Base-by-base conservation (phyloP, 2,888 invertebrate species). In the Brenthis daphne region DNA sequence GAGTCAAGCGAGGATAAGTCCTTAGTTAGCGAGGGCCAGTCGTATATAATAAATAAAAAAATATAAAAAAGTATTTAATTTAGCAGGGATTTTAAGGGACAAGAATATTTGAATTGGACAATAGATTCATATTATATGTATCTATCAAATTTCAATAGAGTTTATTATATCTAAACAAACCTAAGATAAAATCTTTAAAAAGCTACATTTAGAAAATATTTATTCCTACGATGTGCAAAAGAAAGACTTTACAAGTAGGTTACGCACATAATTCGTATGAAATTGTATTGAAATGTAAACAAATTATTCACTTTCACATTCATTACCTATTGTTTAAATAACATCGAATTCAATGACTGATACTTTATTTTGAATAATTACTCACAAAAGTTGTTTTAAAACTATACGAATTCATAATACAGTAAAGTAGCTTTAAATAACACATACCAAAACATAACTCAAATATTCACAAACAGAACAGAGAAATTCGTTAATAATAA, bases 311-410 rank as follows among this genome's bases (percentile, higher is more conserved):
- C 47, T 67, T 67, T 55, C 24, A 61, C 63, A 63, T 67, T 51
- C 33, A 58, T 33, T 33, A 11, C 16, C 43, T 33, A 47, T 57
- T 69, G 63, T 66, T 71, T 68, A 56, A 66, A 71, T 53, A 68
- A 53, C 68, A 58, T 48, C 43, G 54, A n/a, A 55, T 53, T 24
- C 50, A 63, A 11, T 51, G 55, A 63, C 54, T 56, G 37, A 14
- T 37, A 61, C 24, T 16, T 67, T 13, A 56, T 48, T 50, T 63
- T 0, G 51, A 55, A 20, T 57, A 20, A n/a, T 51, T 33, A 56
- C 61, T 47, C 58, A 51, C 11, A 14, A 29, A 43, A 58, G 11
- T 24, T 65, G 57, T 65, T 57, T 56, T 12, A 61, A 61, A 51
- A 56, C 20, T 63, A 3, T 53, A 51, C 11, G 20, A 4, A 13